These are phyloP conservation scores for Acrobasis suavella DNA, from an alignment of 2,888 invertebrate genomes.

Conservation along the genomic window DNA sequence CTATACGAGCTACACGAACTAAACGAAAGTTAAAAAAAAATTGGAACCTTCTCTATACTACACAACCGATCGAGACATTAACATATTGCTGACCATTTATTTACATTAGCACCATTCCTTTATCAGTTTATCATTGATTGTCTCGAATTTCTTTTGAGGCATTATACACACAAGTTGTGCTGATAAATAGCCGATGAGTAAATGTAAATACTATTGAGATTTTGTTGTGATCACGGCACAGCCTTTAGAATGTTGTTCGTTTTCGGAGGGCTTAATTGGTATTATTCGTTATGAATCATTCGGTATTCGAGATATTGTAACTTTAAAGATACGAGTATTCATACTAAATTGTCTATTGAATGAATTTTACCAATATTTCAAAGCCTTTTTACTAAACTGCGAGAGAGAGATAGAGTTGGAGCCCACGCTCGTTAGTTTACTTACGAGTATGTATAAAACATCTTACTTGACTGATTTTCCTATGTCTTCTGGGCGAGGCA, in stretches of 20 bases:
- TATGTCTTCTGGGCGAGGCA: neutral
- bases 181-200: slow-evolving; percentile 71
- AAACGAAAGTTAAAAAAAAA: neutral
- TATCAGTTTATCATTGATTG: slow-evolving; percentile 78
- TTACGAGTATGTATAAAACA: too few relatives aligned
- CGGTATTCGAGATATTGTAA: neutral
- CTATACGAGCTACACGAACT: too few relatives aligned
- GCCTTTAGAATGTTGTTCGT: slow-evolving; percentile 41
- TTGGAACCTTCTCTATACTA: slow-evolving; percentile 47
- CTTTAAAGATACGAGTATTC: neutral
- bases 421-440: too few relatives aligned
- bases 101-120: slow-evolving; percentile 80
- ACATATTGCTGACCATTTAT: slow-evolving; percentile 77
- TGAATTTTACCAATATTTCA: too few relatives aligned
- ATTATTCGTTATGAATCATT: neutral
- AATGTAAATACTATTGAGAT: slow-evolving; percentile 74
- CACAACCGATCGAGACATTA: slow-evolving; percentile 54
- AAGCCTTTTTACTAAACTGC: too few relatives aligned
- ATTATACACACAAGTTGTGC: slow-evolving; percentile 47
- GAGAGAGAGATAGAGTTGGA: too few relatives aligned
- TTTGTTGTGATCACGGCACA: slow-evolving; percentile 46
- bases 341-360: neutral
- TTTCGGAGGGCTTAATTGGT: slow-evolving; percentile 33
- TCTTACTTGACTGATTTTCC: neutral
- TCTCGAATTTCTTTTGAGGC: slow-evolving; percentile 64